These are phyloP conservation scores for Andrena hattorfiana DNA, from an alignment of 2,888 invertebrate species.

Conservation along the genomic window DNA sequence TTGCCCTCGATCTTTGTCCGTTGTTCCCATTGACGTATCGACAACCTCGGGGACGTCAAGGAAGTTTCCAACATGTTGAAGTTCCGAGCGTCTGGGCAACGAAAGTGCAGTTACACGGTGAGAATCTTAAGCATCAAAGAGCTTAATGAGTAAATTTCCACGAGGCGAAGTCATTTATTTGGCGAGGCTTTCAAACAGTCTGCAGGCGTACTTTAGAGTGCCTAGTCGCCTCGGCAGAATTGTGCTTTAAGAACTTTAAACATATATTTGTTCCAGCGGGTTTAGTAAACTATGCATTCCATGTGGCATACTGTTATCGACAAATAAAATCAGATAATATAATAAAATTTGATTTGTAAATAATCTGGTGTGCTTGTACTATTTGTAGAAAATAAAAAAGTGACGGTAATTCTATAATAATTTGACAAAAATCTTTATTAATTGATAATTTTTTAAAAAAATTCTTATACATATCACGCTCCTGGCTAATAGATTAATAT, in stretches of 20 bases:
- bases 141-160: constrained; percentile 35
- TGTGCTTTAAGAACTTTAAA: neutral
- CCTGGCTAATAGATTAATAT: too few species aligned
- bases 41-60: constrained; percentile 16
- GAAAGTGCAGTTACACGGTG: constrained; percentile 85
- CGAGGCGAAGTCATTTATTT: neutral
- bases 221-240: neutral
- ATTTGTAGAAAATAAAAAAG: neutral
- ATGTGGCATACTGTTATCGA: neutral
- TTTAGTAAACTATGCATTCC: too few species aligned
- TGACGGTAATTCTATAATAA: neutral
- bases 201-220: neutral
- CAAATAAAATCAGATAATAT: neutral
- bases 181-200: neutral
- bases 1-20: constrained; percentile 19
- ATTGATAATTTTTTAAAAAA: too few species aligned
- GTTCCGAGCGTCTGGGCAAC: constrained; percentile 87
- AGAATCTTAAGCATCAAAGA: constrained; percentile 56
- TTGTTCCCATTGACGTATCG: constrained; percentile 43
- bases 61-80: constrained; percentile 85
- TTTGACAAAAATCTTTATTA: too few species aligned
- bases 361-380: too few species aligned
- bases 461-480: too few species aligned
- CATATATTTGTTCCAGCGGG: neutral
- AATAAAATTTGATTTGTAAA: too few species aligned